phyloP scores from a whole-genome alignment of 1,140 invertebrate genomes.

The Danaus plexippus region DNA sequence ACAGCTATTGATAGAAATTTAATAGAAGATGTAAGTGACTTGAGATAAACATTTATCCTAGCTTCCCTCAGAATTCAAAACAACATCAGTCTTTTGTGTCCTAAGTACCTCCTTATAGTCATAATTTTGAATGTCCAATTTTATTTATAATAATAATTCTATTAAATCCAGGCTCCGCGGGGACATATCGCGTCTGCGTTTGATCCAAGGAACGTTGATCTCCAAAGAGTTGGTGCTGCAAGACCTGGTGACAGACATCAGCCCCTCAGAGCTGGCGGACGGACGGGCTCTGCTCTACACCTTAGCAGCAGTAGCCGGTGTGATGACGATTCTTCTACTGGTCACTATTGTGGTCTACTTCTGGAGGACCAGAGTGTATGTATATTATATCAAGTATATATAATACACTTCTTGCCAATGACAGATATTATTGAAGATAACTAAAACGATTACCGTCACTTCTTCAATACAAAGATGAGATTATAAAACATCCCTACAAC shows the following conservation, averaged over 20 bases:
- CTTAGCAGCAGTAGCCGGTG: slow-evolving; percentile 65
- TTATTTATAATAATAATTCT: no score
- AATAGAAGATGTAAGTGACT: no score
- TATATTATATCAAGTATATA: slow-evolving; percentile 56
- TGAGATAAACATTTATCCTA: no score
- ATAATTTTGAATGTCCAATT: no score
- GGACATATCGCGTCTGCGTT: slow-evolving; percentile 55
- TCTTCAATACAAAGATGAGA: no score
- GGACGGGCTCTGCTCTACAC: slow-evolving; percentile 53
- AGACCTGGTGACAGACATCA: slow-evolving; percentile 54
- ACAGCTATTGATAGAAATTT: no score
- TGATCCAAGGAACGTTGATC: slow-evolving; percentile 51
- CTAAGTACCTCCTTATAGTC: no score
- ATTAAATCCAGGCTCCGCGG: slow-evolving; percentile 39
- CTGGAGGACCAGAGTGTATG: slow-evolving; percentile 69
- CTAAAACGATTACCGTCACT: no score
- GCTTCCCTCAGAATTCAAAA: no score
- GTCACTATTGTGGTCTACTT: slow-evolving; percentile 67
- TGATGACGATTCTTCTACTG: slow-evolving; percentile 65
- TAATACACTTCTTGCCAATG: no score
- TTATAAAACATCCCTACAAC: neutral
- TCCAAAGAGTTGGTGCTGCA: slow-evolving; percentile 45
- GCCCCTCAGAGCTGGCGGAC: slow-evolving; percentile 28
- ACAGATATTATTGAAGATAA: no score
- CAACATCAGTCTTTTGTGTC: no score